Percentiles rank a stretch among this genome's conserved stretches.
Conservation (phyloP, 2,888 invertebrate genomes). For the Microplitis manilae region DNA sequence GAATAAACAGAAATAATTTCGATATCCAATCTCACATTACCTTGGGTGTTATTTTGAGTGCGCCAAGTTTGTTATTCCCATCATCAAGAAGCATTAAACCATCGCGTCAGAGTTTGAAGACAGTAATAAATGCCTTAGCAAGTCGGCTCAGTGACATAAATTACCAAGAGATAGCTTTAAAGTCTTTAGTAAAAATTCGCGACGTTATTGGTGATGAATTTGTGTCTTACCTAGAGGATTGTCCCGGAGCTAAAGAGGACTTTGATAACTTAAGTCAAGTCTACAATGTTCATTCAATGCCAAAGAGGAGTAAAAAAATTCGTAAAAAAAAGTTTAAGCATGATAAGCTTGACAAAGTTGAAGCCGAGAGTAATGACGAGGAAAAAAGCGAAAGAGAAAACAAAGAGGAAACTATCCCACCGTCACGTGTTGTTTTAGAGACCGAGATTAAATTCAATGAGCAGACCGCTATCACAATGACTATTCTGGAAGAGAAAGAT, state of each 20-base stretch:
- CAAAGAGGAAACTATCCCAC: constrained; percentile 49
- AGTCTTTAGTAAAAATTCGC: constrained; percentile 81
- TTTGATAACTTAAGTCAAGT: constrained; percentile 78
- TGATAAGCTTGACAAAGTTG: constrained; percentile 53
- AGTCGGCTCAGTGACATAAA: constrained; percentile 72
- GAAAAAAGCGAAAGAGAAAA: background rate
- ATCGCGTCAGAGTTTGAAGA: constrained; percentile 56
- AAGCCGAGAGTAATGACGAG: background rate
- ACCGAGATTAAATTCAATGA: constrained; percentile 88
- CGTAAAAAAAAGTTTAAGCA: constrained; percentile 52
- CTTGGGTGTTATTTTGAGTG: constrained; percentile 69
- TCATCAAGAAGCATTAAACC: constrained; percentile 58
- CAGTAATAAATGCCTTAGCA: constrained; percentile 68
- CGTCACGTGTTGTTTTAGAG: constrained; percentile 79
- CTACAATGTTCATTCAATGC: constrained; percentile 69
- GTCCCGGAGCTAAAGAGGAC: constrained; percentile 73
- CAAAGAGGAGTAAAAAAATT: constrained; percentile 28
- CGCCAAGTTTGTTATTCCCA: constrained; percentile 68
- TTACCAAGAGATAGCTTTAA: constrained; percentile 78
- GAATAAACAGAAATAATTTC: background rate
- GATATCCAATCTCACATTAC: constrained; percentile 65
- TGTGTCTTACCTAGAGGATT: constrained; percentile 72
- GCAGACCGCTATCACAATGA: constrained; percentile 87
- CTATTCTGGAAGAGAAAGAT: constrained; percentile 82
- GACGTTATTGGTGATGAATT: constrained; percentile 81